Evolutionary conservation across 2,888 invertebrate species (phyloP).

Genomic region (Danaus chrysippus): DNA sequence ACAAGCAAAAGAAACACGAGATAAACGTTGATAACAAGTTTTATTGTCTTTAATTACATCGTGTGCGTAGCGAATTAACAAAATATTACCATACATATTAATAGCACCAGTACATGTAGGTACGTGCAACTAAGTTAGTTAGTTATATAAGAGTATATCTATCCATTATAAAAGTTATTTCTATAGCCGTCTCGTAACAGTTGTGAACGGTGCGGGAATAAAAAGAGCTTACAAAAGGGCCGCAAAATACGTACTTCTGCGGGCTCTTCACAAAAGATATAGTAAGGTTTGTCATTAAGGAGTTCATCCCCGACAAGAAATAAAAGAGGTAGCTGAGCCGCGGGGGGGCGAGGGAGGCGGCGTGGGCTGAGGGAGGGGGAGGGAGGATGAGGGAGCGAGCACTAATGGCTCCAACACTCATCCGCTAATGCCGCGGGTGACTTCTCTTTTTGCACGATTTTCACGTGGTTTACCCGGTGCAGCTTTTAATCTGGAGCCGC

Average conservation of each 20-base stretch:
- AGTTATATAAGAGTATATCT: neutral
- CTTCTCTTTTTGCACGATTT: constrained; percentile 78
- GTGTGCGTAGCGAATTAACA: constrained; percentile 12
- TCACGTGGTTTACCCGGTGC: constrained; percentile 76
- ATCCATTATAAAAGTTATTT: constrained; percentile 6
- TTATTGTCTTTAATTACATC: constrained; percentile 22
- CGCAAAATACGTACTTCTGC: constrained; percentile 79
- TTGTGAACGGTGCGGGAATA: constrained; percentile 61
- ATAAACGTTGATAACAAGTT: constrained; percentile 16
- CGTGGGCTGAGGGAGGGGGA: constrained; percentile 36
- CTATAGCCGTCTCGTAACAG: constrained; percentile 30
- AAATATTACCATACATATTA: constrained; percentile 10
- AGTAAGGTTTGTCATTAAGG: constrained; percentile 80
- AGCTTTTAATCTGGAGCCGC: constrained; percentile 76
- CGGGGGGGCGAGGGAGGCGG: constrained; percentile 43
- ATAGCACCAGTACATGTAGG: no score
- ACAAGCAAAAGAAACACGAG: constrained; percentile 12
- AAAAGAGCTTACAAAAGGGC: constrained; percentile 74
- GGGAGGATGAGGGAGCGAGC: constrained; percentile 49
- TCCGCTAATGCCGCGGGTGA: constrained; percentile 79
- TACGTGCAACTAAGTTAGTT: no score
- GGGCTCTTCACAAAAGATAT: constrained; percentile 79
- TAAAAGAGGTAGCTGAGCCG: constrained; percentile 72
- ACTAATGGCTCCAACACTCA: constrained; percentile 79
- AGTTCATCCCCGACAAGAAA: constrained; percentile 79